Evolutionary conservation across 2,113 vertebrate species (phyloP).

Genomic region (Sphyrna mokarran): DNA sequence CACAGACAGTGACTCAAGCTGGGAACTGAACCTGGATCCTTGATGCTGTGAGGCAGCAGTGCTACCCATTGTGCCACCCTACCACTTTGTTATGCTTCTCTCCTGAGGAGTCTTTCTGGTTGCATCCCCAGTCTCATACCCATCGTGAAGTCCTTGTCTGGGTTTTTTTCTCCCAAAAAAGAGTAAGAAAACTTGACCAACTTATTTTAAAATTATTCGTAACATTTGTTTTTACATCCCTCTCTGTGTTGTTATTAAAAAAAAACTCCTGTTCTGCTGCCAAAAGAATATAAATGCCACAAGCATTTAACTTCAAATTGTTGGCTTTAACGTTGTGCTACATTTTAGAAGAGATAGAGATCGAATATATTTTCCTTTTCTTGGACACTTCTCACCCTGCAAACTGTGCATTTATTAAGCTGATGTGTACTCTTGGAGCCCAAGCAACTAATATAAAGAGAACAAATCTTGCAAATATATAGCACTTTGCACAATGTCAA

Average conservation of each 20-base stretch:
- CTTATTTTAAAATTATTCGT: not conserved
- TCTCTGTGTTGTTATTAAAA: not conserved
- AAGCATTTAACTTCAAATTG: not conserved
- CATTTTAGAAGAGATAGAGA: not conserved
- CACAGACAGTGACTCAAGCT: too few species aligned
- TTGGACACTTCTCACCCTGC: not conserved
- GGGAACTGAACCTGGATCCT: too few species aligned
- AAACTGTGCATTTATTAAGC: not conserved
- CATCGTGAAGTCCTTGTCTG: not conserved
- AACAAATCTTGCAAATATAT: not conserved
- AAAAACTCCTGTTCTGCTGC: not conserved
- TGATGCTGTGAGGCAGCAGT: too few species aligned
- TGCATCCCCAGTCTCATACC: not conserved
- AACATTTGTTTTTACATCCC: not conserved
- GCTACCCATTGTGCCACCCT: not conserved
- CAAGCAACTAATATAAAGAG: not conserved
- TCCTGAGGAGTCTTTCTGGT: not conserved
- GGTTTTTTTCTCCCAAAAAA: not conserved
- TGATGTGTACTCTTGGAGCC: not conserved
- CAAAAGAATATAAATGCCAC: not conserved
- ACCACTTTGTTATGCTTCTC: too few species aligned
- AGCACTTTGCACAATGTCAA: not conserved
- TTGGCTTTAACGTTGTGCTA: not conserved
- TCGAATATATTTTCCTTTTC: not conserved
- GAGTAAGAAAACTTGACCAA: not conserved